phyloP scores from a whole-genome alignment of 2,797 vertebrate species.

The Salarias fasciatus region DNA sequence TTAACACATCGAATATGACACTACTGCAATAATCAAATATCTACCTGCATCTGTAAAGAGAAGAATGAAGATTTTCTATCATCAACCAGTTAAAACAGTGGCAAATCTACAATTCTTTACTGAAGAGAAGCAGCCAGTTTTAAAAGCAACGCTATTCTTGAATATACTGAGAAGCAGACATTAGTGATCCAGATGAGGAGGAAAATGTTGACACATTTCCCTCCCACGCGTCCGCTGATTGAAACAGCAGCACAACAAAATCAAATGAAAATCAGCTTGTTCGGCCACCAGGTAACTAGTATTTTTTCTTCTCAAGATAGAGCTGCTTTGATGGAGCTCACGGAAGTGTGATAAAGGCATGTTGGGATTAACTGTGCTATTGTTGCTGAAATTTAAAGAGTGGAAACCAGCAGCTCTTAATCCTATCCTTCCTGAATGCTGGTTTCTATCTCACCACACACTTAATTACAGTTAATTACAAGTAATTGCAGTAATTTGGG shows the following conservation, averaged over 20 bases:
- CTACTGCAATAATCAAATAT: no score
- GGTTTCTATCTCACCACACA: constrained; percentile 32
- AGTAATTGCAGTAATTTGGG: constrained; percentile 45
- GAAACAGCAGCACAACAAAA: neutral
- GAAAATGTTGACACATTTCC: neutral
- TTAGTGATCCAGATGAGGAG: neutral
- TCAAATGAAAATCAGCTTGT: neutral
- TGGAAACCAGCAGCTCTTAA: constrained; percentile 19
- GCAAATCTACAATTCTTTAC: no score
- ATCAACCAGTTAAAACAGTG: no score
- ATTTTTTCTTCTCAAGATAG: no score
- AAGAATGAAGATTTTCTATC: no score
- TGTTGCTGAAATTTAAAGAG: constrained; percentile 10
- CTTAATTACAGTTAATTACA: constrained; percentile 50
- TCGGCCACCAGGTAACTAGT: neutral
- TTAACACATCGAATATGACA: no score
- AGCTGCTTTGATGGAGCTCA: neutral
- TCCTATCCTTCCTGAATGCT: constrained; percentile 14
- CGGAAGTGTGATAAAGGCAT: neutral
- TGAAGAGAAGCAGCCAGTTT: neutral
- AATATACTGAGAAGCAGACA: neutral
- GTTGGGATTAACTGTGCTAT: neutral
- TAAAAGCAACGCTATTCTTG: neutral
- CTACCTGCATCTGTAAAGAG: no score
- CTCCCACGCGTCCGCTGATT: neutral